Conservation (phyloP, 1,140 invertebrate genomes). For the Nixonia krombeini region DNA sequence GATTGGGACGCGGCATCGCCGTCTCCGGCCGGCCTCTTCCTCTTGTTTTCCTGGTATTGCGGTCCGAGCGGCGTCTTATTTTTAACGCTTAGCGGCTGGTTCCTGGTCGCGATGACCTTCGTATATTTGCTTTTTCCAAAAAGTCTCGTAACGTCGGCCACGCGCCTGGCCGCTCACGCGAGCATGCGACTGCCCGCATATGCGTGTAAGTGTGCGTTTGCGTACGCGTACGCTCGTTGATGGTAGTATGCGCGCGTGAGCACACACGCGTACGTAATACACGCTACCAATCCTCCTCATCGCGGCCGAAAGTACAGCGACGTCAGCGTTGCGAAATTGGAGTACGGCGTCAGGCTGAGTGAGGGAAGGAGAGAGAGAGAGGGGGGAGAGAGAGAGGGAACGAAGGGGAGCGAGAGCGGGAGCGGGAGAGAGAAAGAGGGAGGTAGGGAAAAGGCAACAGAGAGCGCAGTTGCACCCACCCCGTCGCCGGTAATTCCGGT, state of each 20-base stretch:
- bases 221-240: too few species aligned
- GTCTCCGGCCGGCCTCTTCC: background rate
- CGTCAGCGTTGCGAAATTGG: conserved; percentile 39
- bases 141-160: conserved; percentile 7
- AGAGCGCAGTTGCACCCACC: conserved; percentile 51
- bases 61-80: conserved; percentile 15
- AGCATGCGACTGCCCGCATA: too few species aligned
- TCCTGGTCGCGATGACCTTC: background rate
- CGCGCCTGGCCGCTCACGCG: too few species aligned
- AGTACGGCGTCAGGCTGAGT: conserved; percentile 16
- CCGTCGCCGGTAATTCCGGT: conserved; percentile 57
- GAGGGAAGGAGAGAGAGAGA: conserved; percentile 10
- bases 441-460: conserved; percentile 14
- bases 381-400: conserved; percentile 10
- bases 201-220: too few species aligned
- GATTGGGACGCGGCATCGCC: background rate
- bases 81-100: background rate
- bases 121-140: conserved; percentile 23
- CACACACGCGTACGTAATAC: conserved; percentile 14
- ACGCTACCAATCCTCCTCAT: conserved; percentile 18
- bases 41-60: conserved; percentile 33
- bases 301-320: conserved; percentile 6
- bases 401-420: too few species aligned
- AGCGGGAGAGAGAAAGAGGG: conserved; percentile 10
- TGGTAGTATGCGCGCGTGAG: too few species aligned